Percentiles rank a stretch among this genome's conserved stretches.
Evolutionary conservation across 2,797 vertebrate genomes (phyloP).

Genomic region (Crax fasciolata): DNA sequence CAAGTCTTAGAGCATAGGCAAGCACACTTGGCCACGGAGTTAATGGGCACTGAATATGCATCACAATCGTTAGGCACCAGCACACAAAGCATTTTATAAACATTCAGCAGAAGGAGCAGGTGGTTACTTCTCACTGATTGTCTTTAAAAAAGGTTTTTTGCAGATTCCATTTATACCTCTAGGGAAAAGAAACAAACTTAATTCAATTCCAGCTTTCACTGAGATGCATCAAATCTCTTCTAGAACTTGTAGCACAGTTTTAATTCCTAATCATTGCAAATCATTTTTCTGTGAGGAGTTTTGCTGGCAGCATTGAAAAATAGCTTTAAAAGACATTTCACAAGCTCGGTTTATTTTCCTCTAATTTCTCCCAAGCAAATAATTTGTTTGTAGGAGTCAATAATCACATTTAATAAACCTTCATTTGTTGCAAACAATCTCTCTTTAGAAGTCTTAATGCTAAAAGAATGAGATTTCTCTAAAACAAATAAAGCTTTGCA

Average conservation of each 20-base stretch:
- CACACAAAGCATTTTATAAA: background rate
- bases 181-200: conserved; percentile 18
- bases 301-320: background rate
- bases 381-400: background rate
- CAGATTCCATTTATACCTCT: background rate
- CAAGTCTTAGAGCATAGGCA: background rate
- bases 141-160: background rate
- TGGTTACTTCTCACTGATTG: background rate
- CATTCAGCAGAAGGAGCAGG: background rate
- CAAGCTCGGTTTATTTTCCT: background rate
- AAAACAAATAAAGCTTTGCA: background rate
- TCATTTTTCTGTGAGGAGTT: conserved; percentile 12
- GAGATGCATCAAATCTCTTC: background rate
- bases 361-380: background rate
- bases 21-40: background rate
- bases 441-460: background rate
- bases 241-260: background rate
- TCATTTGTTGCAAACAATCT: background rate
- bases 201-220: conserved; percentile 29
- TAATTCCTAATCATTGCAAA: conserved; percentile 20
- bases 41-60: background rate
- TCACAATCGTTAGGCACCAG: background rate
- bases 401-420: background rate
- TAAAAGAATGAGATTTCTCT: background rate
- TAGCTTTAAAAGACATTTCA: background rate